A percentile compares a stretch with the other conserved stretches of the same genome.
Evolutionary conservation across 2,888 invertebrate genomes (phyloP).

Genomic region (Scrobipalpa costella): DNA sequence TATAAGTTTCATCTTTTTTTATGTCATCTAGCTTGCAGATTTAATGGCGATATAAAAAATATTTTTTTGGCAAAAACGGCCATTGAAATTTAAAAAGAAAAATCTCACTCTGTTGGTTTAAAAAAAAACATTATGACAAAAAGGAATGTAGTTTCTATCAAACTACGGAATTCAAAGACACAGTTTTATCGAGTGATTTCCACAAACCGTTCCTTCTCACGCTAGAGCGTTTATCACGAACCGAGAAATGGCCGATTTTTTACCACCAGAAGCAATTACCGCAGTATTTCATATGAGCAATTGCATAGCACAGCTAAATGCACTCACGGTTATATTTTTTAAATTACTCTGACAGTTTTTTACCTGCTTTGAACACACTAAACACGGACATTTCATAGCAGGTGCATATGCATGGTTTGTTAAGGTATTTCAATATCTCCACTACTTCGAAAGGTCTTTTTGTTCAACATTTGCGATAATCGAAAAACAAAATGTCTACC

Average conservation of each 20-base stretch:
- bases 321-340: not conserved
- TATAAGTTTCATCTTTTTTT: no score
- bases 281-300: conserved; percentile 5
- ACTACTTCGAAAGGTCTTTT: no score
- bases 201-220: conserved; percentile 11
- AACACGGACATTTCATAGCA: not conserved
- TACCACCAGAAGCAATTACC: not conserved
- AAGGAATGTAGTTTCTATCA: not conserved
- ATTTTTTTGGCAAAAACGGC: no score
- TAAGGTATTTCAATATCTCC: no score
- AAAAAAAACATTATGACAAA: not conserved
- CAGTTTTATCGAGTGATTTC: conserved; percentile 17
- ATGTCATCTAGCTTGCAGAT: no score
- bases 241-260: conserved; percentile 14
- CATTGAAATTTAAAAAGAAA: no score
- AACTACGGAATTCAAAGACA: conserved; percentile 5
- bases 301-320: not conserved
- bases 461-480: no score
- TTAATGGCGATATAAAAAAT: no score
- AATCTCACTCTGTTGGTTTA: not conserved
- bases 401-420: not conserved
- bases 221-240: conserved; percentile 10
- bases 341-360: not conserved
- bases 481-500: no score
- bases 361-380: not conserved